A percentile compares a stretch with the other conserved stretches of the same genome.
These are phyloP conservation scores for Liparis tanakae DNA, from an alignment of 2,797 vertebrate genomes.

Conservation along the genomic window DNA sequence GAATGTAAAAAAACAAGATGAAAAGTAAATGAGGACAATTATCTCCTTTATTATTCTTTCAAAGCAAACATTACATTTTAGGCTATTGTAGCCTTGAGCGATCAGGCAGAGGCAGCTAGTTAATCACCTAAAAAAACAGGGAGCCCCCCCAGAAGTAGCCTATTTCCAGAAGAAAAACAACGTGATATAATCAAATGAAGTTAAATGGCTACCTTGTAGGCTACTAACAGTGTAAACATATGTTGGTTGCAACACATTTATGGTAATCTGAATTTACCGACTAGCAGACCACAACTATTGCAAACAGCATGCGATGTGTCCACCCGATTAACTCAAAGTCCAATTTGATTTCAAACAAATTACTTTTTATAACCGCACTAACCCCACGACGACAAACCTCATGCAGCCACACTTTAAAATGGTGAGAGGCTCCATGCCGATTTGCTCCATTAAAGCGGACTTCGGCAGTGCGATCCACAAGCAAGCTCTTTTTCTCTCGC, in stretches of 20 bases:
- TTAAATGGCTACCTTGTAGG: not conserved
- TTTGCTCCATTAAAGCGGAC: conserved; percentile 64
- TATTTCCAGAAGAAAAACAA: not conserved
- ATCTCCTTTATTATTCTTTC: conserved; percentile 37
- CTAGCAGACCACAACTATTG: conserved; percentile 38
- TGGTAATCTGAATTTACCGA: conserved; percentile 33
- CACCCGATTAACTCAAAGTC: conserved; percentile 11
- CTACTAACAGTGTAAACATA: not conserved
- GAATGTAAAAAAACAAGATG: conserved; percentile 21
- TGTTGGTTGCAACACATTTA: conserved; percentile 16
- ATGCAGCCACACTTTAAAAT: conserved; percentile 62
- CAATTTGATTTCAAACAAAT: conserved; percentile 39
- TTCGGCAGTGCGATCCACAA: conserved; percentile 59
- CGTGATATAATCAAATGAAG: not conserved
- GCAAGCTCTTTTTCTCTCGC: conserved; percentile 28
- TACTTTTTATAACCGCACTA: conserved; percentile 36
- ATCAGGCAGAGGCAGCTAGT: conserved; percentile 1
- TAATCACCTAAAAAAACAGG: not conserved
- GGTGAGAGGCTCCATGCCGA: conserved; percentile 65
- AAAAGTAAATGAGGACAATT: not conserved
- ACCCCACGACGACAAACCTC: conserved; percentile 68
- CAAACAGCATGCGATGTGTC: conserved; percentile 32
- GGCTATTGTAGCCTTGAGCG: not conserved
- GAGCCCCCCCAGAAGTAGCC: not conserved
- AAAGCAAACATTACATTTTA: conserved; percentile 6